A percentile compares a stretch with the other conserved stretches of the same genome.
These are phyloP conservation scores for Paedocypris micromegethes DNA, from an alignment of 2,797 vertebrate genomes.

Conservation along the genomic window DNA sequence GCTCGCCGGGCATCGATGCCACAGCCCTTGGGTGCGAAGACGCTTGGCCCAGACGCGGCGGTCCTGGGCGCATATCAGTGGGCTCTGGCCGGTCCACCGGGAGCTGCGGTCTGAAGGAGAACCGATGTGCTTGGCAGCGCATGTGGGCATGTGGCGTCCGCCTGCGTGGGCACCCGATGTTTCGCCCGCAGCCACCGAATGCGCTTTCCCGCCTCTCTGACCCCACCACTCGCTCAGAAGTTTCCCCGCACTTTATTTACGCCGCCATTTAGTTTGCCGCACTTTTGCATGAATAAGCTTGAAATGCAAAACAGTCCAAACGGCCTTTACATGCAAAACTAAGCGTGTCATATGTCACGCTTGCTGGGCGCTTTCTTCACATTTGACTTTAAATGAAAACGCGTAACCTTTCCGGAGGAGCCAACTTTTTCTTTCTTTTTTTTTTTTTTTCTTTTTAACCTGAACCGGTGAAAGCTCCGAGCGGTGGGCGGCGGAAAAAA, in stretches of 20 bases:
- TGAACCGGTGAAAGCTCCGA: conserved; percentile 58
- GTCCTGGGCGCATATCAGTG: conserved; percentile 74
- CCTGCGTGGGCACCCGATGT: conserved; percentile 60
- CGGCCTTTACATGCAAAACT: conserved; percentile 41
- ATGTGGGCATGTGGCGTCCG: conserved; percentile 63
- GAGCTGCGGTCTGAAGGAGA: conserved; percentile 75
- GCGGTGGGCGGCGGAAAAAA: conserved; percentile 50
- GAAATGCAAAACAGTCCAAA: conserved; percentile 42
- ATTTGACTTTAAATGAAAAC: conserved; percentile 25
- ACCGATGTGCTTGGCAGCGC: conserved; percentile 75
- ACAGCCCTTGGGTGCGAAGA: conserved; percentile 69
- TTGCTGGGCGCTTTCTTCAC: conserved; percentile 6
- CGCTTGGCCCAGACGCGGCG: conserved; percentile 71
- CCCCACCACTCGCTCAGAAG: conserved; percentile 47
- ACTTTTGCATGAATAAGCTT: conserved; percentile 39
- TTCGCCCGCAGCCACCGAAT: conserved; percentile 63
- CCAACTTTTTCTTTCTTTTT: conserved; percentile 7
- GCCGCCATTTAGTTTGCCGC: conserved; percentile 14
- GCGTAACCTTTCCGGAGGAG: conserved; percentile 33
- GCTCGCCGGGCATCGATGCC: conserved; percentile 70
- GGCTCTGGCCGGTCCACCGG: conserved; percentile 71
- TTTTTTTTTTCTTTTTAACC: conserved; percentile 12
- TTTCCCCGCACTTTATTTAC: conserved; percentile 46
- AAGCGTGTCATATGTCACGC: conserved; percentile 36
- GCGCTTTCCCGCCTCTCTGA: conserved; percentile 42